Conservation (phyloP, 1,140 invertebrate genomes). For the Chlorops oryzae region DNA sequence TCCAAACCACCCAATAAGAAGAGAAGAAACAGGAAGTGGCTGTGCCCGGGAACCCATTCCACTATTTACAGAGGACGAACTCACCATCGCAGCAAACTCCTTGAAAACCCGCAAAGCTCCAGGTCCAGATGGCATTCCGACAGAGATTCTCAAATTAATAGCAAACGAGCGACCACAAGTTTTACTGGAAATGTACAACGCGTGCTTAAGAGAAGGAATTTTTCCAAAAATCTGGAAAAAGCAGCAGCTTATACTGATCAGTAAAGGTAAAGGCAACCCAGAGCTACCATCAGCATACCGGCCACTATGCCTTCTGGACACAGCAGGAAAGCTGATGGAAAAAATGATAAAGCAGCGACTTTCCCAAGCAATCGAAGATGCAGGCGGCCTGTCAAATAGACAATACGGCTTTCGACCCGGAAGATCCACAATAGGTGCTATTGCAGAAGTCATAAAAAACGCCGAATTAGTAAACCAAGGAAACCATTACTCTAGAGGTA, state of each 20-base stretch:
- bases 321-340: not conserved
- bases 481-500: not conserved
- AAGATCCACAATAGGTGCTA: not conserved
- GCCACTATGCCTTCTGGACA: not conserved
- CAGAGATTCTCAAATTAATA: not conserved
- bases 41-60: too few species aligned
- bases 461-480: not conserved
- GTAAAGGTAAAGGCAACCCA: not conserved
- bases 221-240: slow-evolving; percentile 1
- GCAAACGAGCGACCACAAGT: not conserved
- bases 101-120: too few species aligned
- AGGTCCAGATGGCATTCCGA: not conserved
- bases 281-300: not conserved
- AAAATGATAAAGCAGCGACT: too few species aligned
- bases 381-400: too few species aligned
- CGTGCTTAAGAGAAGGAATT: not conserved
- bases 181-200: not conserved
- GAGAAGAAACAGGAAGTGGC: not conserved
- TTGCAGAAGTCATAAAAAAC: too few species aligned
- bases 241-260: not conserved
- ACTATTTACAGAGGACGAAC: too few species aligned
- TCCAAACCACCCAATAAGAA: not conserved
- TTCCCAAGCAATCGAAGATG: too few species aligned
- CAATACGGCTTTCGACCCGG: not conserved
- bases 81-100: too few species aligned